Evolutionary conservation across 2,888 invertebrate genomes (phyloP).

Genomic region (Corbicula japonica): DNA sequence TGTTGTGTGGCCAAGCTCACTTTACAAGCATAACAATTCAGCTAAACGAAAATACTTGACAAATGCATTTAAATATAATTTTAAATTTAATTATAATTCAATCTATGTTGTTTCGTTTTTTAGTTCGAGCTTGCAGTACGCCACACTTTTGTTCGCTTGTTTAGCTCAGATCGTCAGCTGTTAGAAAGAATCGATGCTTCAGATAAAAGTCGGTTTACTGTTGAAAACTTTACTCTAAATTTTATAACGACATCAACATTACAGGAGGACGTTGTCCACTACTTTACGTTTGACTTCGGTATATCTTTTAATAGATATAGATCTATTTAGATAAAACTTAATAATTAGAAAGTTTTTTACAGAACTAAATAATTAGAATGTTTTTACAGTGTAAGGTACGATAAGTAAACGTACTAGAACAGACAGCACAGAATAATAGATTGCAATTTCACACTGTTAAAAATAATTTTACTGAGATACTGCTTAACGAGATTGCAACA

Average conservation of each 20-base stretch:
- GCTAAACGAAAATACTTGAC: background rate
- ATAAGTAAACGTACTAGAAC: no score
- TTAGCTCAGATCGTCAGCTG: background rate
- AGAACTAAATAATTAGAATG: no score
- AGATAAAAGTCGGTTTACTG: background rate
- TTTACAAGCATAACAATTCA: background rate
- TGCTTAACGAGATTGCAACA: no score
- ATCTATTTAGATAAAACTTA: background rate
- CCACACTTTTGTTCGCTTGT: constrained; percentile 4
- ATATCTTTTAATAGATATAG: background rate
- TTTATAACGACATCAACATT: constrained; percentile 10
- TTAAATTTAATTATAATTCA: background rate
- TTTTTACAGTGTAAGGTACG: no score
- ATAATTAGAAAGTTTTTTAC: no score
- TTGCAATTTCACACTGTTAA: no score
- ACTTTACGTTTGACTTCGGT: constrained; percentile 36
- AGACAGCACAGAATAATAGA: no score
- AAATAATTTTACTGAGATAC: no score
- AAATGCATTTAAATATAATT: background rate
- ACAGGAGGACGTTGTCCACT: constrained; percentile 14
- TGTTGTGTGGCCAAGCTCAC: background rate
- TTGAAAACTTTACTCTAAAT: background rate
- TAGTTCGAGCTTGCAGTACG: background rate
- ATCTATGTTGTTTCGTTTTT: background rate
- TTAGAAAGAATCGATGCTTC: constrained; percentile 11